phyloP scores from a whole-genome alignment of 2,888 invertebrate species.

The Amphipoea lucens region DNA sequence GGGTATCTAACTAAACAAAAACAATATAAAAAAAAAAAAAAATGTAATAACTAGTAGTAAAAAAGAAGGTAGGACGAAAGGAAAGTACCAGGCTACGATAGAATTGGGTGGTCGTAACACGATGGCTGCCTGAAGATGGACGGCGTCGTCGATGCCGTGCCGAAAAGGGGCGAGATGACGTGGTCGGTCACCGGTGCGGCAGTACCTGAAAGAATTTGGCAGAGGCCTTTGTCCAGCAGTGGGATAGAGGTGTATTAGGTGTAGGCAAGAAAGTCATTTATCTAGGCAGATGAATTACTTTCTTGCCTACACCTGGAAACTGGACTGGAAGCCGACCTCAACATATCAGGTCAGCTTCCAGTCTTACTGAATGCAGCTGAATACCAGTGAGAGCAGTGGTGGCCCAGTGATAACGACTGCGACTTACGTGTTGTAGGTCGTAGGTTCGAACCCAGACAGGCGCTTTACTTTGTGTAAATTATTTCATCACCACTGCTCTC shows the following conservation, averaged over 20 bases:
- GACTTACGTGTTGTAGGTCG: too few relatives aligned
- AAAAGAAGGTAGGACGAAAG: background rate
- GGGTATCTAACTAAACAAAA: too few relatives aligned
- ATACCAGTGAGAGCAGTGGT: background rate
- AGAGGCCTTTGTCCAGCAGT: background rate
- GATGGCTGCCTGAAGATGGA: background rate
- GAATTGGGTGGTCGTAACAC: background rate
- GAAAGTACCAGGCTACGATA: background rate
- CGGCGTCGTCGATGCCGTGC: background rate
- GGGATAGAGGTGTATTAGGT: background rate
- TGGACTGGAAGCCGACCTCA: too few relatives aligned
- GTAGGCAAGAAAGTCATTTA: background rate
- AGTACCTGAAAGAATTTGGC: background rate
- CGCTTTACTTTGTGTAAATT: too few relatives aligned
- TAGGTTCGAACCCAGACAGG: too few relatives aligned
- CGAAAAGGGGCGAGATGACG: background rate
- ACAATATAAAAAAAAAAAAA: background rate
- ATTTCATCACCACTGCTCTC: too few relatives aligned
- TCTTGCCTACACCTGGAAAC: too few relatives aligned
- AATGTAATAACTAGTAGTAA: background rate
- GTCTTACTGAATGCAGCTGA: background rate
- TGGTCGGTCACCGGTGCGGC: background rate
- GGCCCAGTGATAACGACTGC: too few relatives aligned
- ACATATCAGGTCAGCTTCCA: background rate
- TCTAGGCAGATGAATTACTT: too few relatives aligned